Base-by-base conservation (phyloP, 2,113 vertebrate genomes). In the Leucopternis melanops region DNA sequence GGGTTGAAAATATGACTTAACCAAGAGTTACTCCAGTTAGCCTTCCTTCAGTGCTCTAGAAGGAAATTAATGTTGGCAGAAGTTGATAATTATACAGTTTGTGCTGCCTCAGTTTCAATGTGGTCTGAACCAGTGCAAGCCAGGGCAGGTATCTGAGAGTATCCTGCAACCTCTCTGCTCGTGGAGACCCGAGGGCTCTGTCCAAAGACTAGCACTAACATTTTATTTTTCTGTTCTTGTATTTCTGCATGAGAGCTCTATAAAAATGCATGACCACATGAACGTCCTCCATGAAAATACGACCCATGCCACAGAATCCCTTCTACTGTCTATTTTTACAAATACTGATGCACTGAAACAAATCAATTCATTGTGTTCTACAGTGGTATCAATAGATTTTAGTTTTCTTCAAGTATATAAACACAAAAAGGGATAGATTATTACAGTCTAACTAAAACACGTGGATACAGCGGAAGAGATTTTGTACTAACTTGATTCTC, bases 211-310 rank as follows among this genome's bases (percentile, higher is more conserved):
- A 75, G 38, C 7, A 38, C 17, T 36, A 55, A 38, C 20, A 71
- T 34, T 71, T 74, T 4, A 31, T 23, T 63, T 55, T 75, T 50
- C 47, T 52, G 4, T 63, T 82, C 40, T 47, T 84, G 18, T 34
- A 5, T 58, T 82, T 79, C 66, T 1, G 2, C 16, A 11, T 0
- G 0, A 52, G 17, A 82, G 40, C 44, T 49, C 62, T 29, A 7
- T 3, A 54, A 34, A 71, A 87, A 49, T 1, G 16, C 2, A 1
- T 25, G 44, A 52, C 32, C 54, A 29, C 40, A 10, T 0, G 1
- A 80, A 73, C 11, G 12, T 92, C 31, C 66, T 40, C 5, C 3
- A 13, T 5, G 27, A 65, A 59, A 80, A 72, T 0, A 61, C 17
- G 23, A 62, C 7, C 34, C 26, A 16, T 4, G 16, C 13, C 65